phyloP scores from a whole-genome alignment of 2,888 invertebrate species.

The Lepidochitona cinerea region DNA sequence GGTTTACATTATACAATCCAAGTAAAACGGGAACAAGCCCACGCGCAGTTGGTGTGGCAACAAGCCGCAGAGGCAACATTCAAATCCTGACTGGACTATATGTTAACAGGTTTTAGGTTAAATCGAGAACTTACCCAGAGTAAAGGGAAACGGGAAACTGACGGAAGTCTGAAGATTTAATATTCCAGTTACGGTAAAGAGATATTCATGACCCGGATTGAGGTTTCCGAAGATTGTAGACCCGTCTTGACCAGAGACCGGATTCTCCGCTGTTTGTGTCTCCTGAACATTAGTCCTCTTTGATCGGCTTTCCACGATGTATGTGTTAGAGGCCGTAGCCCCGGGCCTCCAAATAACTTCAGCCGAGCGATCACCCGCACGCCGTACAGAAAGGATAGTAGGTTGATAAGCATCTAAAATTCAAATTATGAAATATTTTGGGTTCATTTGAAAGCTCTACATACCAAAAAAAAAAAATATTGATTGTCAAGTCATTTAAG shows the following conservation, averaged over 20 bases:
- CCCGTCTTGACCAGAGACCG: neutral
- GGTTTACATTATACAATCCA: too few relatives aligned
- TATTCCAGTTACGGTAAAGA: neutral
- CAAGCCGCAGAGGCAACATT: too few relatives aligned
- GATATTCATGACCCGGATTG: neutral
- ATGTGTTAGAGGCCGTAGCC: neutral
- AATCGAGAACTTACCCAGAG: neutral
- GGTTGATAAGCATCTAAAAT: neutral
- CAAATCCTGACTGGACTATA: too few relatives aligned
- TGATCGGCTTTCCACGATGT: neutral
- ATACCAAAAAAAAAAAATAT: too few relatives aligned
- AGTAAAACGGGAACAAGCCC: too few relatives aligned
- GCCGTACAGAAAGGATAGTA: neutral
- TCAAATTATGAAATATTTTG: too few relatives aligned
- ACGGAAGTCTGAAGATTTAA: neutral
- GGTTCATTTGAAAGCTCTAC: too few relatives aligned
- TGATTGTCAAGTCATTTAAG: too few relatives aligned
- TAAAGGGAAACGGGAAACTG: neutral
- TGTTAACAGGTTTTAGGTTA: too few relatives aligned
- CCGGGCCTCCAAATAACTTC: neutral
- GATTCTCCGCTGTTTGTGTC: neutral
- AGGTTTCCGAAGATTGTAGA: neutral
- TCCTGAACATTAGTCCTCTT: neutral
- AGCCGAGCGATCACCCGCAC: neutral
- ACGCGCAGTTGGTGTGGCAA: too few relatives aligned